Conservation (phyloP, 2,113 vertebrate species). For the Callithrix jacchus region DNA sequence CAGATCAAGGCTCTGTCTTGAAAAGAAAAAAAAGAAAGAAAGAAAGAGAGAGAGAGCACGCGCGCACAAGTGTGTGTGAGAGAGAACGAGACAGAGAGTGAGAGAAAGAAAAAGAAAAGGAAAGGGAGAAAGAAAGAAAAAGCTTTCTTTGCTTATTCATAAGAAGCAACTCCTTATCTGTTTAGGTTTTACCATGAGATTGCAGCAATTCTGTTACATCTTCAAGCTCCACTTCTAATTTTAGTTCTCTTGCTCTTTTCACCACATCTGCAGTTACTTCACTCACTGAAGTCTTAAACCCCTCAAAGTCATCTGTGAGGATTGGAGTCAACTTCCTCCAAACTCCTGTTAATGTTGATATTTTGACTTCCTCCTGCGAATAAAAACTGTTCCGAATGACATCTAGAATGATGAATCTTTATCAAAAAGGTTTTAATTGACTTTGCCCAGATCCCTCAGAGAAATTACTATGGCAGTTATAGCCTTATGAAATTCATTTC, state of each 20-base stretch:
- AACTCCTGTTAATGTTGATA: not conserved
- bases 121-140: too few relatives aligned
- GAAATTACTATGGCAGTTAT: not conserved
- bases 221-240: not conserved
- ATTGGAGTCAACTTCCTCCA: not conserved
- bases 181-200: not conserved
- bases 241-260: not conserved
- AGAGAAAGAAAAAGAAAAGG: too few relatives aligned
- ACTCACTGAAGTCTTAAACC: not conserved
- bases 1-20: too few relatives aligned
- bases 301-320: not conserved
- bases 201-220: not conserved
- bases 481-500: not conserved
- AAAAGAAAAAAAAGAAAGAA: too few relatives aligned
- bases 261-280: not conserved
- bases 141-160: not conserved
- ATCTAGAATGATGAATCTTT: not conserved
- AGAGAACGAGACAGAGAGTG: too few relatives aligned
- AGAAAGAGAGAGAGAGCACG: too few relatives aligned
- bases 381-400: not conserved
- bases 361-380: not conserved
- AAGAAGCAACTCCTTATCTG: not conserved
- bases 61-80: too few relatives aligned
- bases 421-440: not conserved
- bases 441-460: not conserved